Evolutionary conservation across 2,888 invertebrate species (phyloP), one percentile per base, ranked within the genome.

Genomic region (Phengaris alcon): DNA sequence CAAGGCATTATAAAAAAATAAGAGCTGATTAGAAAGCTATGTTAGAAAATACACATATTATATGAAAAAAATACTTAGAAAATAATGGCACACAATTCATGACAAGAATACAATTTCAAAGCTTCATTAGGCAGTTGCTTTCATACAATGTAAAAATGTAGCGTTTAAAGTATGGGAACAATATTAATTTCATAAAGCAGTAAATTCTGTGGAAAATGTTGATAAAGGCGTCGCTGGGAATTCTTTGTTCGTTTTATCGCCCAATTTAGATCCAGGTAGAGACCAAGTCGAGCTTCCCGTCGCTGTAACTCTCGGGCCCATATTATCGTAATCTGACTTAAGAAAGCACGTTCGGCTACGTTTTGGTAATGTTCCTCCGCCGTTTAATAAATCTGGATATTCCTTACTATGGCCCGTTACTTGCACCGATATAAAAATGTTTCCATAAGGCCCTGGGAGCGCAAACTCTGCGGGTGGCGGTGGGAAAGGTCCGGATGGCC

Each of bases 241-340:
- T 12, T 88, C 85, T 77, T 84, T 87, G 57, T 84, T 85, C 68
- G 81, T 81, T 64, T 76, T 76, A 79, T 84, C 86, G 78, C 89
- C 88, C 78, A 79, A 84, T 80, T 91, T 90, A 79, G 89, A 87
- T 78, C 89, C 97, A 78, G 97, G 97, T 80, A 98, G 94, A 51
- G 97, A 97, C 86, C 97, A 95, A 48, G 97, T 97, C 9, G 97
- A 97, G 86, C 97, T 97, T 73, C 98, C 98, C 78, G 97, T 97
- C 55, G 97, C 97, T 10, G 97, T 98, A 74, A 97, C 97, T 79
- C 97, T 94, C 75, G 97, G 97, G 8, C 97, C 97, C 96, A 97
- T 97, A 90, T 97, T 97, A 90, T 98, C 98, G 87, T 98, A 97
- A 78, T 96, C 96, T 75, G 96, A 95, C 85, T 94, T 94, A 74